These are phyloP conservation scores for Poeciliopsis turneri DNA, from an alignment of 2,797 vertebrate genomes.

Conservation along the genomic window DNA sequence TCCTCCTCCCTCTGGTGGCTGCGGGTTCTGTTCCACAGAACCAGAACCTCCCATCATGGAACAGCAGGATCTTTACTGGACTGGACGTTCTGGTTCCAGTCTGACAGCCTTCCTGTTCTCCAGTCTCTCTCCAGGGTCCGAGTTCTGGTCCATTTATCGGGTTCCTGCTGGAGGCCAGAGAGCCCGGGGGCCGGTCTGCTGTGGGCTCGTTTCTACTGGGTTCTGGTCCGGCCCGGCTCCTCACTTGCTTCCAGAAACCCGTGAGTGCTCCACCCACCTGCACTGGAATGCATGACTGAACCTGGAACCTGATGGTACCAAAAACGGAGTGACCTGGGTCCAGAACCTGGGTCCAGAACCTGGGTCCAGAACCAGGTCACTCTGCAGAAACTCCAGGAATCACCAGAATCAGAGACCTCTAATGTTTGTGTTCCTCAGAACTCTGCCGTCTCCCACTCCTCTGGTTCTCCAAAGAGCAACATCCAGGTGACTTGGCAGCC, in stretches of 20 bases:
- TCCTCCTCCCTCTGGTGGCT: not conserved
- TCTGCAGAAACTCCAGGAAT: no score
- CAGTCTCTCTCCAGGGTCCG: constrained; percentile 76
- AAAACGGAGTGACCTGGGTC: no score
- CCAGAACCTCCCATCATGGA: not conserved
- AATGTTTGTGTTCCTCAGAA: constrained; percentile 48
- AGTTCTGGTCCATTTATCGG: constrained; percentile 68
- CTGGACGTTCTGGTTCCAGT: not conserved
- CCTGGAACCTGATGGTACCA: no score
- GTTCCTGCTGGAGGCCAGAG: constrained; percentile 83
- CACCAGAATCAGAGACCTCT: no score
- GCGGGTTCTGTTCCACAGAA: not conserved
- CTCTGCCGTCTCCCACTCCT: constrained; percentile 73
- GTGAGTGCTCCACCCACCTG: constrained; percentile 69
- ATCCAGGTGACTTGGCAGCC: constrained; percentile 69
- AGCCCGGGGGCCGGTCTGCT: constrained; percentile 61
- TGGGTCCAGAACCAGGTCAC: no score
- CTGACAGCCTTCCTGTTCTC: constrained; percentile 11
- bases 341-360: no score
- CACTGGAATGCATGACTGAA: not conserved
- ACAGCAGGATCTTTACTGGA: not conserved
- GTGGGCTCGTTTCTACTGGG: constrained; percentile 78
- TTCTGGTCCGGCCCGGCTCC: constrained; percentile 48
- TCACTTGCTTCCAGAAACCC: constrained; percentile 67
- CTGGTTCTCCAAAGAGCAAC: constrained; percentile 2